A percentile compares a stretch with the other conserved stretches of the same genome.
phyloP scores from a whole-genome alignment of 1,140 invertebrate genomes.

The Elymnias hypermnestra region DNA sequence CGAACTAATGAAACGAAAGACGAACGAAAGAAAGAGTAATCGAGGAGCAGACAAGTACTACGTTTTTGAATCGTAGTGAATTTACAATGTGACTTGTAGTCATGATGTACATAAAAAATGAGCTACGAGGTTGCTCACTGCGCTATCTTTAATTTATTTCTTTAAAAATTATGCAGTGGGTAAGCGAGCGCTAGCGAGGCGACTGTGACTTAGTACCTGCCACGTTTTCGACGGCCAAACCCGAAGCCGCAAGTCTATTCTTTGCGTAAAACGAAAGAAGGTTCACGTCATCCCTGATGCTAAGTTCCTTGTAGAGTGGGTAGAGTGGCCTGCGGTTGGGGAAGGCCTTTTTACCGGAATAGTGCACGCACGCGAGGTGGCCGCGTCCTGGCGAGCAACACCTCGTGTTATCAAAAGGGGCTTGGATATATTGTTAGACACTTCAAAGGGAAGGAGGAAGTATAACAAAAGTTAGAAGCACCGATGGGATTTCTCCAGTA shows the following conservation, averaged over 20 bases:
- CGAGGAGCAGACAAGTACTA: too few species aligned
- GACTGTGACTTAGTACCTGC: conserved; percentile 61
- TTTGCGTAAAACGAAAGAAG: conserved; percentile 86
- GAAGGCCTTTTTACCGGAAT: conserved; percentile 85
- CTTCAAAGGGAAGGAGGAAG: conserved; percentile 13
- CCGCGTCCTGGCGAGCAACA: conserved; percentile 78
- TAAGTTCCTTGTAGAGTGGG: conserved; percentile 80
- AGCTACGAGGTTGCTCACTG: conserved; percentile 35
- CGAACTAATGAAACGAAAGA: too few species aligned
- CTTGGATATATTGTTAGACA: conserved; percentile 42
- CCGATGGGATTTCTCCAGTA: not conserved
- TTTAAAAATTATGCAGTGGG: conserved; percentile 59
- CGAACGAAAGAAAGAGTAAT: too few species aligned
- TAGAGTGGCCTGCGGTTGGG: conserved; percentile 82
- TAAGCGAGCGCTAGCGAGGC: conserved; percentile 55
- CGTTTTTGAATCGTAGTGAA: too few species aligned
- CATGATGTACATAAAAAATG: conserved; percentile 13
- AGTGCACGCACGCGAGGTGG: conserved; percentile 86
- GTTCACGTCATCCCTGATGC: conserved; percentile 82
- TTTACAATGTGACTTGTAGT: not conserved
- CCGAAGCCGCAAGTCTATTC: conserved; percentile 80
- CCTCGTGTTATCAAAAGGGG: conserved; percentile 52
- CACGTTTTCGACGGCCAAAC: conserved; percentile 62
- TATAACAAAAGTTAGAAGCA: conserved; percentile 5
- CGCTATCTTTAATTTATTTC: conserved; percentile 30